phyloP scores from a whole-genome alignment of 2,888 invertebrate genomes.

The Apoda limacodes region DNA sequence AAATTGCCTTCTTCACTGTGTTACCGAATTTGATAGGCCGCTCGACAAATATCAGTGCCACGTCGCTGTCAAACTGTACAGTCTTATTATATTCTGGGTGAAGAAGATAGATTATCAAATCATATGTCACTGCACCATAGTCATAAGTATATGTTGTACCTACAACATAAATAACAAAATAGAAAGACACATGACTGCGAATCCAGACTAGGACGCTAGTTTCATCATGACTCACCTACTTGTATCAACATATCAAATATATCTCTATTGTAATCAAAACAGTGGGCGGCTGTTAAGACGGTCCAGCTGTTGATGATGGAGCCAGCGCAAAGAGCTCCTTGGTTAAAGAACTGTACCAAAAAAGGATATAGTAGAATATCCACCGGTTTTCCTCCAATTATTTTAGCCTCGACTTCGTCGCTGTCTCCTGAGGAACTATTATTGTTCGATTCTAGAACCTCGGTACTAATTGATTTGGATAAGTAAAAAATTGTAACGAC shows the following conservation, averaged over 20 bases:
- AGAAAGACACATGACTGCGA: neutral
- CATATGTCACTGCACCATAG: conserved; percentile 24
- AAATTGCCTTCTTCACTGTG: conserved; percentile 30
- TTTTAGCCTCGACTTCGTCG: conserved; percentile 22
- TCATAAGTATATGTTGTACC: conserved; percentile 38
- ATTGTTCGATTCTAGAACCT: conserved; percentile 1
- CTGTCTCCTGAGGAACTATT: conserved; percentile 4
- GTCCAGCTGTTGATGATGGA: conserved; percentile 39
- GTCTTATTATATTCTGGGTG: conserved; percentile 36
- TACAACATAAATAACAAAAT: conserved; percentile 18
- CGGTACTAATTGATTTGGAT: too few relatives aligned
- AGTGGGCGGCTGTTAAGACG: conserved; percentile 45
- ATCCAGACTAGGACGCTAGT: neutral
- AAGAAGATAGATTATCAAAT: conserved; percentile 23
- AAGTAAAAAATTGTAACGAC: too few relatives aligned
- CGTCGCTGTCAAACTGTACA: conserved; percentile 35
- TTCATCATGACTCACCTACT: conserved; percentile 30
- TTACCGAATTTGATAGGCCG: conserved; percentile 25
- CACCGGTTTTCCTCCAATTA: conserved; percentile 36
- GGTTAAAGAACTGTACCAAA: conserved; percentile 37
- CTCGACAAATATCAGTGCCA: conserved; percentile 37
- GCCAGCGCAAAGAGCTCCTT: conserved; percentile 38
- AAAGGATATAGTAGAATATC: conserved; percentile 30
- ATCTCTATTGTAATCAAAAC: conserved; percentile 34
- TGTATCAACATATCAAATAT: conserved; percentile 31